These are phyloP conservation scores for Neodontobutis hainanensis DNA, from an alignment of 2,113 vertebrate species.

Conservation along the genomic window DNA sequence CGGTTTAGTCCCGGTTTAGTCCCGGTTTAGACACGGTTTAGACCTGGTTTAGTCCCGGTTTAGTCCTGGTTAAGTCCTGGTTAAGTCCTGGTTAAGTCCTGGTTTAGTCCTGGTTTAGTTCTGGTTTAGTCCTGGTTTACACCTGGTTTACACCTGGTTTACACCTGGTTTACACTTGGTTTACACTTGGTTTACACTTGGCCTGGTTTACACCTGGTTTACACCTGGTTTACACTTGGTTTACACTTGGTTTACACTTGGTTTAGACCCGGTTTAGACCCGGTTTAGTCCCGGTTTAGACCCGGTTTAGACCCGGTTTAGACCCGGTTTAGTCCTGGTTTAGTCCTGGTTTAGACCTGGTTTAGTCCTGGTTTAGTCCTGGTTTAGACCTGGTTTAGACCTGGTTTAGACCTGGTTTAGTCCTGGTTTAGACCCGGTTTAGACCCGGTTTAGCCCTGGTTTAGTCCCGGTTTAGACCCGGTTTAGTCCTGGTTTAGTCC, in stretches of 20 bases:
- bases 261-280: no score
- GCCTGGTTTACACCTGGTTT: neutral
- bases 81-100: neutral
- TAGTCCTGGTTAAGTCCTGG: neutral
- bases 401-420: no score
- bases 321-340: no score
- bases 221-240: neutral
- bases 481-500: neutral
- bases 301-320: no score
- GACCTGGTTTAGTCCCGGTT: neutral
- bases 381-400: no score
- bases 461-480: neutral
- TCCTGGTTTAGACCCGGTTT: no score
- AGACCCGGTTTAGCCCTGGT: no score
- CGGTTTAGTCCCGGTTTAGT: neutral
- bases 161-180: no score
- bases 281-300: no score
- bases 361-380: neutral
- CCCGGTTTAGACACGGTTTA: neutral
- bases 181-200: no score
- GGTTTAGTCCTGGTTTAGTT: neutral
- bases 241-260: no score
- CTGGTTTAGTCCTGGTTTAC: neutral
- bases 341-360: neutral
- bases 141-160: neutral